Evolutionary conservation across 2,797 vertebrate species (phyloP), one percentile per base, ranked within the genome.

Genomic region (Gambusia yucatana): DNA sequence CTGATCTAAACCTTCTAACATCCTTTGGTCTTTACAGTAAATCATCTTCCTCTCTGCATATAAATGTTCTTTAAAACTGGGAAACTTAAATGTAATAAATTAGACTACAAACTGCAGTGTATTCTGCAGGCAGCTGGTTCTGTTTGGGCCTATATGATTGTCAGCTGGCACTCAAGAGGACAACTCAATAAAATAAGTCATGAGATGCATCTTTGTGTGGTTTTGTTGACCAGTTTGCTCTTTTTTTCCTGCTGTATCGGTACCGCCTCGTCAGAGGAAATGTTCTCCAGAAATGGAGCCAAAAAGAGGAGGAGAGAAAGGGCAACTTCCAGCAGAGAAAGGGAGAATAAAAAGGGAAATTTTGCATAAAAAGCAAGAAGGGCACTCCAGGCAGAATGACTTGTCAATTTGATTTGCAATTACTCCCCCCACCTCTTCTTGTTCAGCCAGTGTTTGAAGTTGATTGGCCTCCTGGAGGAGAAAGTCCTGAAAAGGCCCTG

Each of bases 391-490:
- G 72, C 74, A 69, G 75, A 86, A 70, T 73, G n/a, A 86, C 87
- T 78, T 81, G 87, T 91, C 82, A 78, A 82, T 93, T 88, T 92
- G 92, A 92, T 91, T 88, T 79, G 87, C 75, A 95, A 90, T 94
- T 93, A 90, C 79, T 52, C 73, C 73, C 28, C 63, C 33, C 33
- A 17, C 16, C 72, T 80, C 75, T 50, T 52, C 59, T 17, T 55
- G 82, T 89, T 89, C 87, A 80, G 85, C 41, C 71, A 2, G 46
- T 55, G 75, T 93, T 87, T 94, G 82, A 92, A 94, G 88, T 92
- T 86, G 86, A 86, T 92, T 89, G 85, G 94, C 92, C 95, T 96
- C 86, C 87, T 92, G 86, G 69, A 88, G 78, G 73, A 83, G 83
- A 91, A 90, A 78, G 84, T 94, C 82, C 14, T 78, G 16, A 73